Conservation (phyloP, 2,888 invertebrate genomes). For the Macropis europaea region DNA sequence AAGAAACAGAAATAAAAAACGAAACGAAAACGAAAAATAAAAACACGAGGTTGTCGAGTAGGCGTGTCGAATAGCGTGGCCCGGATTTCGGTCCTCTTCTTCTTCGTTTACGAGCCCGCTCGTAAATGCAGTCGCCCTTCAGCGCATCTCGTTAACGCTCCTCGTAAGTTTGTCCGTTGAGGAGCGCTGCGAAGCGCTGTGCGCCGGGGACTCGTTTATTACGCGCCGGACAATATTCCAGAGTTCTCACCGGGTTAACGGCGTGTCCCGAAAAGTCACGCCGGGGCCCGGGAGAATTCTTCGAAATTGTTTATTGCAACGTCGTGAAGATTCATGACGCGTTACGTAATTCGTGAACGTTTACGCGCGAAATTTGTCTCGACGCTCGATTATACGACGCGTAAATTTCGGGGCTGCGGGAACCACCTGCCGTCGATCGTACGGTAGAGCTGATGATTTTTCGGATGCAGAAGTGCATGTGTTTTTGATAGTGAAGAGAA, state of each 20-base stretch:
- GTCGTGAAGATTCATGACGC: background rate
- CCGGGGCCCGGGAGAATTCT: background rate
- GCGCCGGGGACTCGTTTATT: constrained; percentile 41
- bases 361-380: constrained; percentile 1
- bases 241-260: constrained; percentile 23
- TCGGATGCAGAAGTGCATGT: no score
- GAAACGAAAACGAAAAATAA: constrained; percentile 1
- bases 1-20: no score
- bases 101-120: constrained; percentile 47
- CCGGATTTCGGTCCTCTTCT: constrained; percentile 35
- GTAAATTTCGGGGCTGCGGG: constrained; percentile 3
- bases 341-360: constrained; percentile 13
- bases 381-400: background rate
- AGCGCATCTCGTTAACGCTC: constrained; percentile 50
- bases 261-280: background rate
- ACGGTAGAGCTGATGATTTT: no score
- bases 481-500: no score
- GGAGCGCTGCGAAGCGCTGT: constrained; percentile 12
- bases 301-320: constrained; percentile 7
- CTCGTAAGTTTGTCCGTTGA: constrained; percentile 51
- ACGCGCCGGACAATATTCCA: constrained; percentile 33
- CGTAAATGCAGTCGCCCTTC: constrained; percentile 44
- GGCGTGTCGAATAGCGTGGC: constrained; percentile 38
- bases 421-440: background rate
- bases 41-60: constrained; percentile 13